phyloP scores from a whole-genome alignment of 2,888 invertebrate species.

The Macaria notata region DNA sequence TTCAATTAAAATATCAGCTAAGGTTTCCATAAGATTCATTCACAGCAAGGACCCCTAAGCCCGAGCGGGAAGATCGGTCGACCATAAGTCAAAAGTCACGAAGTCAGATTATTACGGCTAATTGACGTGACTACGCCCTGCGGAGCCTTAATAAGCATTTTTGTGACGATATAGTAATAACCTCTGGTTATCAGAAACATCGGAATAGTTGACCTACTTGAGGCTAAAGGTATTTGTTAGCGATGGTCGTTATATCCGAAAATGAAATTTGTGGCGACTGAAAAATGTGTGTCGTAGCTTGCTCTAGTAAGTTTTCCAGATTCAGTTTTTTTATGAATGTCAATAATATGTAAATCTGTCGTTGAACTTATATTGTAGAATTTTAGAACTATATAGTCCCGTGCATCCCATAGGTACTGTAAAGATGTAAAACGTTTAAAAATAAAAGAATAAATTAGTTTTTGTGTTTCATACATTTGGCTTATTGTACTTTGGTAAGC shows the following conservation, averaged over 20 bases:
- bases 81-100: constrained; percentile 79
- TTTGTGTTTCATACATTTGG: too few relatives aligned
- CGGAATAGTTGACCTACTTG: constrained; percentile 78
- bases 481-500: too few relatives aligned
- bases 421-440: too few relatives aligned
- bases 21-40: not conserved
- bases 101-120: constrained; percentile 64
- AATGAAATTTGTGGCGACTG: not conserved
- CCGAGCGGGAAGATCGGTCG: constrained; percentile 69
- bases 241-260: constrained; percentile 3
- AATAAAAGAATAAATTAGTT: too few relatives aligned
- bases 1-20: too few relatives aligned
- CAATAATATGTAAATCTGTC: too few relatives aligned
- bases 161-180: constrained; percentile 65
- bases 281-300: not conserved
- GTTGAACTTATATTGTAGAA: too few relatives aligned
- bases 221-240: constrained; percentile 17
- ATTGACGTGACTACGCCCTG: constrained; percentile 73
- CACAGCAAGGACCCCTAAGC: constrained; percentile 22
- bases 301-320: constrained; percentile 13
- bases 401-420: too few relatives aligned
- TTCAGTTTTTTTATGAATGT: too few relatives aligned
- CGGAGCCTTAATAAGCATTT: constrained; percentile 74
- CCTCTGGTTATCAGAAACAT: constrained; percentile 76
- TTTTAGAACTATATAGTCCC: too few relatives aligned